Conservation (phyloP, 2,888 invertebrate species). For the Zelleria hepariella region DNA sequence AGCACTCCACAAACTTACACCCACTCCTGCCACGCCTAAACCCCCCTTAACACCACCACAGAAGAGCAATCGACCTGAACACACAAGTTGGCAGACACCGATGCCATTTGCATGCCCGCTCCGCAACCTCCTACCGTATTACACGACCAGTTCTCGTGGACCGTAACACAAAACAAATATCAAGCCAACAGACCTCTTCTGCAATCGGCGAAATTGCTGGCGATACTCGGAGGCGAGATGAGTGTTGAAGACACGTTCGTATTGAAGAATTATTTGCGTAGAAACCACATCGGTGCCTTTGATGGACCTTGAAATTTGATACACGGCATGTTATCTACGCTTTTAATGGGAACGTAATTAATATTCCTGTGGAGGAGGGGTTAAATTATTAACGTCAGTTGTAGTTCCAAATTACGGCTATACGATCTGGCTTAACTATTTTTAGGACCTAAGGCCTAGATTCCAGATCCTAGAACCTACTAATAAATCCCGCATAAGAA, state of each 20-base stretch:
- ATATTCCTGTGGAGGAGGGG: too few relatives aligned
- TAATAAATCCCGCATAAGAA: too few relatives aligned
- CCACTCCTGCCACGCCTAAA: not conserved
- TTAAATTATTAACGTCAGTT: too few relatives aligned
- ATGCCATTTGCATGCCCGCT: slow-evolving; percentile 66
- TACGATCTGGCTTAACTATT: too few relatives aligned
- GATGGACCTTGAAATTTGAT: not conserved
- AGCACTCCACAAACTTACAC: slow-evolving; percentile 28
- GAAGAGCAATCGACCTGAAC: not conserved
- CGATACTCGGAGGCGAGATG: not conserved
- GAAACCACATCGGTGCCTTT: not conserved
- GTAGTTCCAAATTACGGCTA: too few relatives aligned
- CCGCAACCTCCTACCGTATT: slow-evolving; percentile 56
- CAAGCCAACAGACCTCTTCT: not conserved
- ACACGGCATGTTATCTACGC: not conserved
- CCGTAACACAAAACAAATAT: not conserved
- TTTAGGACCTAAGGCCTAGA: too few relatives aligned
- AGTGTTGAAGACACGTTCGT: slow-evolving; percentile 24
- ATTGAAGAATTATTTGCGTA: not conserved
- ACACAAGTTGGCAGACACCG: not conserved
- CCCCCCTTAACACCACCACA: not conserved
- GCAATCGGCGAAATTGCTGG: not conserved
- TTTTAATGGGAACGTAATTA: not conserved
- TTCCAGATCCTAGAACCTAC: too few relatives aligned
- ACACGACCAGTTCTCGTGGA: slow-evolving; percentile 30